These are phyloP conservation scores for Chinchilla lanigera DNA, from an alignment of 2,113 vertebrate species.

Conservation along the genomic window DNA sequence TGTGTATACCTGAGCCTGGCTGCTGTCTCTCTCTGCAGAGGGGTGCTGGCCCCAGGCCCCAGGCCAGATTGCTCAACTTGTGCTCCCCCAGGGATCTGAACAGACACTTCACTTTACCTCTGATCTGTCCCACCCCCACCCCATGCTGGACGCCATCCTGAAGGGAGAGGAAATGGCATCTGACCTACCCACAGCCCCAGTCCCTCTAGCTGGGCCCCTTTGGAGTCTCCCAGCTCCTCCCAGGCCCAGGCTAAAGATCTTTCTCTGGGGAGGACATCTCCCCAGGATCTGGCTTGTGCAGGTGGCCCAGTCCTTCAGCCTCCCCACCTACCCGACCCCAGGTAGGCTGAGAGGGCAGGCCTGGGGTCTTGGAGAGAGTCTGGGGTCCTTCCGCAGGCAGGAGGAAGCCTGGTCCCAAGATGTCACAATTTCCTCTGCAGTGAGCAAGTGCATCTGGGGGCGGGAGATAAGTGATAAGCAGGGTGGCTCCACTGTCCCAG, in stretches of 20 bases:
- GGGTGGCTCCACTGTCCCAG: neutral
- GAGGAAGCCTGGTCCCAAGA: conserved; percentile 70
- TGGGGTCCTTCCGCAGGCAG: too few relatives aligned
- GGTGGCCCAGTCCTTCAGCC: neutral
- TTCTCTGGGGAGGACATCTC: neutral
- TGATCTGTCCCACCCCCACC: neutral
- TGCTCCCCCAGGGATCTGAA: accelerated
- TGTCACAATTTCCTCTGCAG: conserved; percentile 75
- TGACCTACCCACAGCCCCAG: neutral
- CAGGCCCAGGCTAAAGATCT: neutral
- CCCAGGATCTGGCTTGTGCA: neutral
- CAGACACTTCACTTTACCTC: neutral
- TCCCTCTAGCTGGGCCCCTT: neutral
- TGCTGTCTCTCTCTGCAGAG: neutral
- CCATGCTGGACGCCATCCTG: neutral
- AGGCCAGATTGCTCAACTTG: accelerated
- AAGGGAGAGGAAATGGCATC: neutral
- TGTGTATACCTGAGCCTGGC: neutral
- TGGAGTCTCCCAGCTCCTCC: neutral
- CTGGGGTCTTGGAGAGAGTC: conserved; percentile 12
- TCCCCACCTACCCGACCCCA: accelerated
- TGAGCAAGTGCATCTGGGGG: conserved; percentile 63
- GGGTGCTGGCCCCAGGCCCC: neutral
- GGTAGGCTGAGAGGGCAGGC: accelerated
- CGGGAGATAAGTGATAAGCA: neutral